Base-by-base conservation (phyloP, 2,797 vertebrate genomes). In the Enteromius afrohamiltoni region DNA sequence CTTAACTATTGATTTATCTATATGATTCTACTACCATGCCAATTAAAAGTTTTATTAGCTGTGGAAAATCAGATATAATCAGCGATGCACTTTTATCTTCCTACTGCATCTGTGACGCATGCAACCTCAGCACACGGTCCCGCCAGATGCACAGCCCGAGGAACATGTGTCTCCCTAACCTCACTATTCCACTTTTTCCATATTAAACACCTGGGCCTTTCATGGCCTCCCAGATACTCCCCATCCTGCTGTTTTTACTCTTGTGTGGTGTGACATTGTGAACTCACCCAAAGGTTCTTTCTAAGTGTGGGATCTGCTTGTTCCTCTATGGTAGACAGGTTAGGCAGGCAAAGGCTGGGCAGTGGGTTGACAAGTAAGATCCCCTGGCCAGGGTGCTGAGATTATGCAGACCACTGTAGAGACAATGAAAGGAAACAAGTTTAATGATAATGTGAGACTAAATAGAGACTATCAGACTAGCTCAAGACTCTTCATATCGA, bases 331-430 rank as follows among this genome's bases (percentile, higher is more conserved):
- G 58, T 37, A 60, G 76, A n/a, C 16, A 31, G 62, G 71, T 83
- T 29, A 77, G 34, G 51, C 26, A 37, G 60, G 74, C 7, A 45
- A 73, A 67, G 75, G 62, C 65, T 26, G 64, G 71, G 69, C 81
- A 49, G 73, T 37, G 58, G 75, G 64, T 70, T n/a, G 75, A 77
- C 83, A 60, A 85, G 77, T 80, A 73, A 80, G 79, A 77, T 86
- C 77, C 80, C 76, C 83, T 79, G 69, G 85, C 88, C 86, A 86
- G 86, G 85, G 76, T 80, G 81, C 80, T 75, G 83, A 89, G 85
- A 86, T 62, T 45, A 85, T 68, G 79, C 83, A 86, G 85, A 88
- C 88, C 89, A 83, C 90, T 90, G 87, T 19, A 42, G 34, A 75
- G 62, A 84, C 23, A 85, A 73, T 60, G 5, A 53, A 80, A 37